Conservation (phyloP, 2,113 vertebrate genomes). For the Saimiri boliviensis region DNA sequence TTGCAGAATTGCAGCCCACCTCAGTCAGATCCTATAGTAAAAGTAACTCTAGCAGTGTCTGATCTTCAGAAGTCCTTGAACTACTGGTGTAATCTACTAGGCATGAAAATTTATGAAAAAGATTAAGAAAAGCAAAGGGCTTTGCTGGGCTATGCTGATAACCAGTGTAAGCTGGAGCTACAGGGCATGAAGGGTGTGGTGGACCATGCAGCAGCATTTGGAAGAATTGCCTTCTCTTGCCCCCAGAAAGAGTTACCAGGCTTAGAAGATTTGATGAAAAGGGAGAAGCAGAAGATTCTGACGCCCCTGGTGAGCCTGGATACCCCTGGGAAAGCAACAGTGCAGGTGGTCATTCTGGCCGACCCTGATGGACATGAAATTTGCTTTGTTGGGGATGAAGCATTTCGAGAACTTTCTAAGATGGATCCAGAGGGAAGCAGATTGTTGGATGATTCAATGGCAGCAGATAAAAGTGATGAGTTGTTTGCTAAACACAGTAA, state of each 20-base stretch:
- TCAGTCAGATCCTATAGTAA: constrained; percentile 91
- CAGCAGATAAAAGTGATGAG: no score
- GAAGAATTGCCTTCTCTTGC: constrained; percentile 96
- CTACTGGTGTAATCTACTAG: constrained; percentile 93
- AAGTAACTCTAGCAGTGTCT: constrained; percentile 94
- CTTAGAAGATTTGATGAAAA: constrained; percentile 92
- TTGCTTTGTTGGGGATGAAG: constrained; percentile 97
- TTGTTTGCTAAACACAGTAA: no score
- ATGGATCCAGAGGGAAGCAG: constrained; percentile 89
- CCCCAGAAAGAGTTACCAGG: constrained; percentile 91
- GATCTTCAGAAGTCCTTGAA: constrained; percentile 89
- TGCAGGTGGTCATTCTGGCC: constrained; percentile 96
- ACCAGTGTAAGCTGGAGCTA: constrained; percentile 96
- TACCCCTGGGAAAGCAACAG: constrained; percentile 97
- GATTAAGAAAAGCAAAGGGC: constrained; percentile 88
- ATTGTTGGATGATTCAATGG: constrained; percentile 90
- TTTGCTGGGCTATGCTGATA: constrained; percentile 91
- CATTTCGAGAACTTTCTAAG: constrained; percentile 93
- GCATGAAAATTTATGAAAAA: constrained; percentile 93
- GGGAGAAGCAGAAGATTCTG: constrained; percentile 93
- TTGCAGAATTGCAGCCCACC: constrained; percentile 89
- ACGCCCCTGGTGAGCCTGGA: constrained; percentile 96
- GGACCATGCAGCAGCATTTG: constrained; percentile 94
- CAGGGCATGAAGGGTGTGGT: constrained; percentile 83
- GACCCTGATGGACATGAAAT: constrained; percentile 98